Conservation (phyloP, 2,113 vertebrate species). For the Channa argus region DNA sequence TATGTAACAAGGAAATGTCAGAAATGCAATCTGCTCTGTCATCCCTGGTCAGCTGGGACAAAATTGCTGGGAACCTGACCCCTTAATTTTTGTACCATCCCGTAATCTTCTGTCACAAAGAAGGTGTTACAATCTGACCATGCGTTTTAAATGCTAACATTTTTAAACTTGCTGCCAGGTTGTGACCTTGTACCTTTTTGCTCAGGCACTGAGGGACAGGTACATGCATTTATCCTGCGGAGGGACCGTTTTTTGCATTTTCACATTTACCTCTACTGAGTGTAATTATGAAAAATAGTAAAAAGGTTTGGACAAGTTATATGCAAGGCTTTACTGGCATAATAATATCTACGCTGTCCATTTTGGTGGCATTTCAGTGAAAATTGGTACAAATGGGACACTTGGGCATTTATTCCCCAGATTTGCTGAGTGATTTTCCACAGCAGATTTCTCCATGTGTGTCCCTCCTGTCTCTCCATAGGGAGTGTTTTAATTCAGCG, state of each 20-base stretch:
- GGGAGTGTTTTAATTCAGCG: conserved; percentile 66
- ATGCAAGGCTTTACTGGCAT: background rate
- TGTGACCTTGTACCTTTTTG: conserved; percentile 19
- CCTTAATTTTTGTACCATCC: conserved; percentile 28
- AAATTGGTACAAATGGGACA: background rate
- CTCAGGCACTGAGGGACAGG: background rate
- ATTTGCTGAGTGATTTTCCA: conserved; percentile 57
- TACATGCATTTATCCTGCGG: background rate
- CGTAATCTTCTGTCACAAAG: background rate
- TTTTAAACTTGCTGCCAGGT: conserved; percentile 17
- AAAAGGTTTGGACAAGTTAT: background rate
- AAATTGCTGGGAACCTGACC: conserved; percentile 28
- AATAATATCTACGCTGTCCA: background rate
- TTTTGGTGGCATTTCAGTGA: background rate
- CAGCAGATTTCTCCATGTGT: conserved; percentile 58
- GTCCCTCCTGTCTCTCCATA: conserved; percentile 69
- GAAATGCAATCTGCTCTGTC: conserved; percentile 58
- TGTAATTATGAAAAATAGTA: background rate
- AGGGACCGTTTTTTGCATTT: no score
- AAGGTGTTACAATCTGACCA: conserved; percentile 36
- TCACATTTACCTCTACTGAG: no score
- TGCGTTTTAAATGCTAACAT: conserved; percentile 9
- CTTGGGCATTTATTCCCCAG: background rate
- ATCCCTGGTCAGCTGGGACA: conserved; percentile 39
- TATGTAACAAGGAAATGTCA: conserved; percentile 64